These are phyloP conservation scores for Cyrtonyx montezumae DNA, from an alignment of 2,113 vertebrate species.

Conservation along the genomic window DNA sequence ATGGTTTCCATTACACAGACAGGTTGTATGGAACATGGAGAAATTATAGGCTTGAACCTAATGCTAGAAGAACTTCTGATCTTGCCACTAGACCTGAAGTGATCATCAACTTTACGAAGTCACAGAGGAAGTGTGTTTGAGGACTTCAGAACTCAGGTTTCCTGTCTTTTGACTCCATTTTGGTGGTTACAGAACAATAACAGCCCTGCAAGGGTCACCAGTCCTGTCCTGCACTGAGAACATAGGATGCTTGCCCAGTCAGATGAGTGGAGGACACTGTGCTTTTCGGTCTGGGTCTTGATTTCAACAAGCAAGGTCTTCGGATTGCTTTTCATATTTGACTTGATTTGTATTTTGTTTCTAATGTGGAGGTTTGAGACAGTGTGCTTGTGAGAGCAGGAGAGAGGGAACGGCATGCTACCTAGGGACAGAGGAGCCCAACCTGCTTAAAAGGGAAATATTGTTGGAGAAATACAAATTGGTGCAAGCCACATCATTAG, in stretches of 20 bases:
- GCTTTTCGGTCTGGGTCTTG: not conserved
- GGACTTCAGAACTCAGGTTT: not conserved
- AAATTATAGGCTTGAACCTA: not conserved
- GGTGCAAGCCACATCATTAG: constrained; percentile 53
- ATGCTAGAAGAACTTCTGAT: not conserved
- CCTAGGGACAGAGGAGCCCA: constrained; percentile 34
- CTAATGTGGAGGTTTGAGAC: constrained; percentile 6
- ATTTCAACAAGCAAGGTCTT: not conserved
- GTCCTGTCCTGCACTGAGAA: not conserved
- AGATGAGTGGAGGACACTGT: not conserved
- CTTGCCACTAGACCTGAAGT: not conserved
- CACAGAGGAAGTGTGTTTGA: not conserved
- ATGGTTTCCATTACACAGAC: not conserved
- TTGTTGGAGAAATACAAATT: constrained; percentile 49
- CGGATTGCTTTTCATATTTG: not conserved
- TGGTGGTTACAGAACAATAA: not conserved
- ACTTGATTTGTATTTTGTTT: constrained; percentile 12
- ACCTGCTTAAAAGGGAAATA: constrained; percentile 24
- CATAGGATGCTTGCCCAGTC: not conserved
- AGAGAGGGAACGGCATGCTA: not conserved
- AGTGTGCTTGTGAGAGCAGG: not conserved
- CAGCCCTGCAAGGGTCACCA: rapidly evolving
- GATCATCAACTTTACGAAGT: not conserved
- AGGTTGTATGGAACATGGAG: not conserved
- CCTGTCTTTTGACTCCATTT: not conserved